phyloP scores from a whole-genome alignment of 2,113 vertebrate genomes.

The Scolopax mira region DNA sequence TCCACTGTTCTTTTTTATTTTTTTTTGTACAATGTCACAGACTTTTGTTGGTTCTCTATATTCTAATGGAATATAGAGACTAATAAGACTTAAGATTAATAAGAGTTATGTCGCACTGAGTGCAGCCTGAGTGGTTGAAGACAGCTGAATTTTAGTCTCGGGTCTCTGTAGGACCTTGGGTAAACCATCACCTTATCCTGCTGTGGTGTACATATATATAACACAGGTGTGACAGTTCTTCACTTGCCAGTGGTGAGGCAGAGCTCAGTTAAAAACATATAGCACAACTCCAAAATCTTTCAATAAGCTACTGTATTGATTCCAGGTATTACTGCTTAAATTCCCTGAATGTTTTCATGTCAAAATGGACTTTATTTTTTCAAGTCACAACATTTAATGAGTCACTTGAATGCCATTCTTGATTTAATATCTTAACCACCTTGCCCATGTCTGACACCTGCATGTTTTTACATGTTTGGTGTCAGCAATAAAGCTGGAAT shows the following conservation, averaged over 20 bases:
- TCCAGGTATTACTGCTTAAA: neutral
- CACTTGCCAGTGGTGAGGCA: neutral
- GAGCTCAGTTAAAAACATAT: neutral
- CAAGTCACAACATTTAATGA: neutral
- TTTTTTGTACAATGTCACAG: neutral
- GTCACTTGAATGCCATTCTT: neutral
- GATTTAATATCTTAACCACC: constrained; percentile 12
- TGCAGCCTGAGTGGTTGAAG: neutral
- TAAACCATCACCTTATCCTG: neutral
- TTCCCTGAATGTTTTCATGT: neutral
- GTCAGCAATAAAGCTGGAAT: neutral
- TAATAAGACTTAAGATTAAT: neutral
- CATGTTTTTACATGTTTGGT: neutral
- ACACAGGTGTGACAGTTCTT: neutral
- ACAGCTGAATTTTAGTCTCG: neutral
- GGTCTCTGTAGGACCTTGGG: neutral
- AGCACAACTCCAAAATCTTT: neutral
- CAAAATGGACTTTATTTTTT: neutral
- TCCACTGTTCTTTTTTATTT: neutral
- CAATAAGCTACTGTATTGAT: neutral
- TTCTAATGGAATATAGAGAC: neutral
- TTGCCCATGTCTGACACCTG: neutral
- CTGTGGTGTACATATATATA: neutral
- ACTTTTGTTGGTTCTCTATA: neutral
- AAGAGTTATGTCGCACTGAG: neutral